A percentile compares a stretch with the other conserved stretches of the same genome.
These are phyloP conservation scores for Lophura nycthemera DNA, from an alignment of 2,113 vertebrate species.

Conservation along the genomic window DNA sequence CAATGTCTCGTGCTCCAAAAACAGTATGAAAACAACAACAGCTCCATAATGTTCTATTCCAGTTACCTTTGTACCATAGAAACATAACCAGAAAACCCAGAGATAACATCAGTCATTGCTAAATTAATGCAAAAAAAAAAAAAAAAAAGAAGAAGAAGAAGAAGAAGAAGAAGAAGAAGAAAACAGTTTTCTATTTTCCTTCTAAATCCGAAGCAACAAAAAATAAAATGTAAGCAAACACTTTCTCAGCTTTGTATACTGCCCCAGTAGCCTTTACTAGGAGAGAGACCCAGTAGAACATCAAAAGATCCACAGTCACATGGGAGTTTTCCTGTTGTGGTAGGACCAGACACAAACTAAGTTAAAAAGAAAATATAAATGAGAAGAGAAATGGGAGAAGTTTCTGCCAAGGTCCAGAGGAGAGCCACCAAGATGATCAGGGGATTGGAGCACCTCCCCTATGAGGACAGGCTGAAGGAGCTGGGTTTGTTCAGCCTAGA, in stretches of 20 bases:
- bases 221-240: neutral
- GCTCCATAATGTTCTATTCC: neutral
- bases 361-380: neutral
- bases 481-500: too few relatives aligned
- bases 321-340: neutral
- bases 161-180: too few relatives aligned
- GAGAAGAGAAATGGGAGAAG: neutral
- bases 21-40: conserved; percentile 18
- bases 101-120: neutral
- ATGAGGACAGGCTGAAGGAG: too few relatives aligned
- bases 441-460: too few relatives aligned
- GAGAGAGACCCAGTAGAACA: neutral
- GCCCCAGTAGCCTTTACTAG: neutral
- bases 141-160: too few relatives aligned
- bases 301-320: neutral
- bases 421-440: too few relatives aligned
- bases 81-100: neutral
- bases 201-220: neutral
- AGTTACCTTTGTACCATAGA: neutral
- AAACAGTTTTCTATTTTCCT: neutral
- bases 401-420: neutral
- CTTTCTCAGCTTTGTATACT: neutral
- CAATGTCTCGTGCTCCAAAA: neutral
- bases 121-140: neutral
- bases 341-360: neutral